A percentile compares a stretch with the other conserved stretches of the same genome.
phyloP scores from a whole-genome alignment of 2,797 vertebrate genomes.

The Myiotriccus ornatus region DNA sequence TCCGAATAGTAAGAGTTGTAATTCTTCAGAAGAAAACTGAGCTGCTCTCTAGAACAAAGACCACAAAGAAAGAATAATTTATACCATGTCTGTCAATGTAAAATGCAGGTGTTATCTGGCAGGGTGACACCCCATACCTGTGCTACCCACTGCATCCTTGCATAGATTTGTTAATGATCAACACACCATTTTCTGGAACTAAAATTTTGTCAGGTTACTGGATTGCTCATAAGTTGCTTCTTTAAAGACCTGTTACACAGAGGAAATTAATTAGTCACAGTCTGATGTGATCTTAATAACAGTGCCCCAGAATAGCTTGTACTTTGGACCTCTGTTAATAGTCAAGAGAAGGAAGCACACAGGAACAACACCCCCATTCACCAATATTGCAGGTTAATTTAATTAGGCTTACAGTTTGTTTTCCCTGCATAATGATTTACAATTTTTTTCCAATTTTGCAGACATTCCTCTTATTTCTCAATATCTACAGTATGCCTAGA shows the following conservation, averaged over 20 bases:
- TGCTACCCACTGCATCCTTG: not conserved
- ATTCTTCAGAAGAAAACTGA: conserved; percentile 83
- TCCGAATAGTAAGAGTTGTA: conserved; percentile 92
- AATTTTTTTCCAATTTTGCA: not conserved
- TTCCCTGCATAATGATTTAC: not conserved
- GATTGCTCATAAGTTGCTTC: not conserved
- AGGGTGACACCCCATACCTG: not conserved
- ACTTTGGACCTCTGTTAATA: not conserved
- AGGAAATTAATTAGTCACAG: not conserved
- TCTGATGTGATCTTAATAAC: not conserved
- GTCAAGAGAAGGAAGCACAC: not conserved
- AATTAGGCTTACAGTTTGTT: not conserved
- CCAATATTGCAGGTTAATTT: rapidly evolving
- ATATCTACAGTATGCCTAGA: not conserved
- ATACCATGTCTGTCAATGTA: not conserved
- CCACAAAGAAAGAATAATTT: not conserved
- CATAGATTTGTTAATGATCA: not conserved
- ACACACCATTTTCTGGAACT: not conserved
- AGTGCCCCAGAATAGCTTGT: not conserved
- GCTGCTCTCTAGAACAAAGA: conserved; percentile 79
- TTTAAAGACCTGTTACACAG: not conserved
- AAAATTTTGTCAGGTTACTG: not conserved
- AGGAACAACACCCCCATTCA: not conserved
- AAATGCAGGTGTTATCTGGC: not conserved
- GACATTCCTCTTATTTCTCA: not conserved